Evolutionary conservation across 2,888 invertebrate genomes (phyloP), one percentile per base, ranked within the genome.

Genomic region (Macrosoma leucophasiata): DNA sequence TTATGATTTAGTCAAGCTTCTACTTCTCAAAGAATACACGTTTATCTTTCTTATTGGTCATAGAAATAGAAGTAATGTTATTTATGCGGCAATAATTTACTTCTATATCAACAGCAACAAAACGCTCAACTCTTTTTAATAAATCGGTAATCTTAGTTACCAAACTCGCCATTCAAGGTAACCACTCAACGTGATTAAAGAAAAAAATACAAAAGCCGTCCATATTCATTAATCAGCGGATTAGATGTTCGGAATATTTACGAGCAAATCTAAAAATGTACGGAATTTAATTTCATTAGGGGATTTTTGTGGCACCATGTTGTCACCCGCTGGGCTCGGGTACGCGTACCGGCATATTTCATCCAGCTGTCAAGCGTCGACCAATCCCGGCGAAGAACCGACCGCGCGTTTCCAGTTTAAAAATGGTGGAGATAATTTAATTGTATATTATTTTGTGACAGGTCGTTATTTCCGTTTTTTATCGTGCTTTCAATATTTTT

Each of bases 281-380:
- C 69, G 81, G 82, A 84, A 82, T 84, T 82, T 82, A 82, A 84
- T 84, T 82, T 82, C 82, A 79, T 82, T 84, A 82, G 72, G 71
- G 75, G 65, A 70, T 66, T 76, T 78, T 79, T 75, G 72, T 73
- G 75, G 68, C 56, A 61, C 76, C 78, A 78, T 79, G 68, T 75
- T 77, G 79, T 69, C 79, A 71, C 82, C 81, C 78, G 82, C 84
- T 81, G 84, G 36, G 81, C 62, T 60, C 59, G 65, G 62, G 68
- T 70, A 65, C 51, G 52, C 65, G 49, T 45, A 54, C 55, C 68
- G 69, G 46, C 77, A 70, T 84, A 84, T 75, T 76, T 82, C 71
- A 79, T 61, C 61, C 79, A 77, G 78, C 84, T 84, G 84, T 82
- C 84, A 81, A 48, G 55, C 60, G 39, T 27, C 72, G 50, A 64